These are phyloP conservation scores for Antechinus stuartii DNA, from an alignment of 2,113 vertebrate species.

Conservation along the genomic window DNA sequence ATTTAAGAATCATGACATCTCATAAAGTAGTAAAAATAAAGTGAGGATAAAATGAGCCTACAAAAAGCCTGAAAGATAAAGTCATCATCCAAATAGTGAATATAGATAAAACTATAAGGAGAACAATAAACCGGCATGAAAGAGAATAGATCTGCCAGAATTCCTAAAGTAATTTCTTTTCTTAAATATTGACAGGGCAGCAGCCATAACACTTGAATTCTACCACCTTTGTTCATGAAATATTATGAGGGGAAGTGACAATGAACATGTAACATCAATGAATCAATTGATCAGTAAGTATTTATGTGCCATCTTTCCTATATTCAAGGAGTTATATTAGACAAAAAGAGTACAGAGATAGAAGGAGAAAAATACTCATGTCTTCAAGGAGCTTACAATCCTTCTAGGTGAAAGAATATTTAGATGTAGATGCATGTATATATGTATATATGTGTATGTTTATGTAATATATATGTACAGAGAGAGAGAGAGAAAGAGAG, in stretches of 20 bases:
- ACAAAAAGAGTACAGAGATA: not conserved
- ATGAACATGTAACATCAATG: not conserved
- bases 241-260: not conserved
- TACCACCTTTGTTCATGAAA: not conserved
- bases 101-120: not conserved
- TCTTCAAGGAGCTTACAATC: not conserved
- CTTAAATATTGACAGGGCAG: not conserved
- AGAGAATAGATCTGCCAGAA: not conserved
- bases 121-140: not conserved
- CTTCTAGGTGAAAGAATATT: not conserved
- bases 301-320: not conserved
- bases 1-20: not conserved
- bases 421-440: not conserved
- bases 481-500: no score
- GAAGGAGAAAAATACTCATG: not conserved
- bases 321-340: not conserved
- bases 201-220: not conserved
- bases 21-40: not conserved
- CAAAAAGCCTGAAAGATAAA: not conserved
- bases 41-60: not conserved
- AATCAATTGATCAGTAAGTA: not conserved
- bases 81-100: not conserved
- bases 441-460: not conserved
- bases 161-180: not conserved
- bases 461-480: not conserved